Evolutionary conservation across 2,888 invertebrate genomes (phyloP).

Genomic region (Embidobia sp.): DNA sequence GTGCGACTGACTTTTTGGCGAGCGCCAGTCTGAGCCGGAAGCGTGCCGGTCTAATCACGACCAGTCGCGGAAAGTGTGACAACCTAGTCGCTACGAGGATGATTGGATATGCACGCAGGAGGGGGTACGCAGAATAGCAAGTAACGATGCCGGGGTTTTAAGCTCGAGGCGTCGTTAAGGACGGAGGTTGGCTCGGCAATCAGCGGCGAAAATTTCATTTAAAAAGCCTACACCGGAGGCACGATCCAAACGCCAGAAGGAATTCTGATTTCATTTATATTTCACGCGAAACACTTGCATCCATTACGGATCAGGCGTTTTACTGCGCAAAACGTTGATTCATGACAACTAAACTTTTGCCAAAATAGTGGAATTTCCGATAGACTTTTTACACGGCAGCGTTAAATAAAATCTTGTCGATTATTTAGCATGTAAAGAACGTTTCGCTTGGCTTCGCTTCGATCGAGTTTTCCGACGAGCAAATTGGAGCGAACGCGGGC

Average conservation of each 20-base stretch:
- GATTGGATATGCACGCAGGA: conserved; percentile 20
- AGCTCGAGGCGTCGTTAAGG: neutral
- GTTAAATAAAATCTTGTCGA: too few species aligned
- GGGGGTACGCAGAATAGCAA: conserved; percentile 34
- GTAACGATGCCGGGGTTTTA: conserved; percentile 9
- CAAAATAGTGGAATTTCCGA: too few species aligned
- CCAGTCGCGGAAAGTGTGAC: conserved; percentile 50
- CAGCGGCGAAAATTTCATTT: neutral
- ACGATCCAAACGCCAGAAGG: too few species aligned
- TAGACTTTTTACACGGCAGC: too few species aligned
- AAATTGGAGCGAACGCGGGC: neutral
- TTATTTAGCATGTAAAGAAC: too few species aligned
- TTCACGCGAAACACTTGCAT: too few species aligned
- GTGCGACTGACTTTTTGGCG: too few species aligned
- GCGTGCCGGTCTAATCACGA: conserved; percentile 39
- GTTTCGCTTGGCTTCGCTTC: too few species aligned
- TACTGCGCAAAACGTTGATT: too few species aligned
- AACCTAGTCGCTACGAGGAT: conserved; percentile 36
- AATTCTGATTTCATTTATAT: neutral
- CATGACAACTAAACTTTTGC: too few species aligned
- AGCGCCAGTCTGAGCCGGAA: conserved; percentile 14
- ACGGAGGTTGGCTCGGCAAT: neutral
- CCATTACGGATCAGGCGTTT: too few species aligned
- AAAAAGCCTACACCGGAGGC: too few species aligned
- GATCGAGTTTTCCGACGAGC: conserved; percentile 21